Base-by-base conservation (phyloP, 2,888 invertebrate genomes). In the Hirtodrosophila trivittata region DNA sequence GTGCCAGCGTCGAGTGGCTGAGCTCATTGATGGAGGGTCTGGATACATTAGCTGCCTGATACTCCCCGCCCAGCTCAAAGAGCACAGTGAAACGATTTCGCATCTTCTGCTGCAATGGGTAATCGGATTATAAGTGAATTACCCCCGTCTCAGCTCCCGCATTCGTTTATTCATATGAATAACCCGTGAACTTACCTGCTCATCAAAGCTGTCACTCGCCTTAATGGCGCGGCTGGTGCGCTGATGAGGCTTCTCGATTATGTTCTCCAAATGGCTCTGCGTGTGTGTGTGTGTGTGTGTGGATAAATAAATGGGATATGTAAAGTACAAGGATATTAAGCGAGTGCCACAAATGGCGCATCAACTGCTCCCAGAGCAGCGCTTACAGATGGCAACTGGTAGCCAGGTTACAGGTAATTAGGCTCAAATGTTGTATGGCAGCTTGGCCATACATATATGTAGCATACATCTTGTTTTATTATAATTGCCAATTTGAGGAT, bases 231-330 rank as follows among this genome's bases (percentile, higher is more conserved):
- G 88, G 62, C 55, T 69, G 56, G 86, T 89, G 33, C 92, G 90
- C 46, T 89, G 63, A 92, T 93, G 94, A 0, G 96, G 96, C 75
- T 96, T 93, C 90, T 97, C 96, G 58, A 97, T 93, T 88, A 97
- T 97, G 85, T 95, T 95, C 88, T 96, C 96, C 74, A 97, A 91
- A 88, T 96, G 96, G 87, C 95, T 96, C 96, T 97, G 5, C 5
- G 5, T 21, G 5, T 21, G 5, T 21, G 5, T 21, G 5, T 21
- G 18, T 21, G 5, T 21, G 2, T 21, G 18, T 21, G n/a, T n/a
- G n/a, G 92, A 42, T 88, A 83, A 39, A 13, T 30, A 28, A 21
- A 4, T 26, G 33, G 21, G 54, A 56, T 63, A 74, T 52, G 46
- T 43, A 62, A 54, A 77, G 56, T 45, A 62, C 45, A 67, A 18